phyloP scores from a whole-genome alignment of 2,888 invertebrate species.

The Agrilus cyanescens region DNA sequence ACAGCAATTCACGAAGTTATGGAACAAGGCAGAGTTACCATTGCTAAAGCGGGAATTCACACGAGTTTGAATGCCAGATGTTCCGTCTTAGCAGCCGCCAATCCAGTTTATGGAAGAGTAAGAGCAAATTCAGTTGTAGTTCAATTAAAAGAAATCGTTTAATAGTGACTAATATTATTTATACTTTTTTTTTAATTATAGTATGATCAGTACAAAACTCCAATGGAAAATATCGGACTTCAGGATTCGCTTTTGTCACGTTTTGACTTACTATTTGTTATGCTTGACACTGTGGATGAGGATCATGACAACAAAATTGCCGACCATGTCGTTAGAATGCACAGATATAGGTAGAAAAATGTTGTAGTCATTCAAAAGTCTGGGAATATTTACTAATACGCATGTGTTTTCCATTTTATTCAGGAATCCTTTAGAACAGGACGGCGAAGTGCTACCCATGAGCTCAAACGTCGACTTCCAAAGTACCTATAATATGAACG shows the following conservation, averaged over 20 bases:
- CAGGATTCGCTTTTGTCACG: conserved; percentile 95
- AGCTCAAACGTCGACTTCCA: conserved; percentile 74
- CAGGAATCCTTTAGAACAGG: conserved; percentile 83
- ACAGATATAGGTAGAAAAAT: conserved; percentile 63
- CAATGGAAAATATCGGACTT: conserved; percentile 99
- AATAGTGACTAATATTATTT: neutral
- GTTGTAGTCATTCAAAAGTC: neutral
- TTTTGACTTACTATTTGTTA: conserved; percentile 95
- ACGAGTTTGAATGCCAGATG: conserved; percentile 95
- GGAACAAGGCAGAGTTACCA: conserved; percentile 97
- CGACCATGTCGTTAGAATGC: conserved; percentile 96
- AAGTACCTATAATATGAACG: conserved; percentile 71
- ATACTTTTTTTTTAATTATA: conserved; percentile 32
- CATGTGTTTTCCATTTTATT: conserved; percentile 10
- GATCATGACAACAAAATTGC: conserved; percentile 86
- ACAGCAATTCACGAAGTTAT: conserved; percentile 99
- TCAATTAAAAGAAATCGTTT: neutral
- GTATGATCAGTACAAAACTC: conserved; percentile 98
- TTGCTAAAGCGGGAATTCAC: conserved; percentile 98
- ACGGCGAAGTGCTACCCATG: conserved; percentile 85
- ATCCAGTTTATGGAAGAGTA: conserved; percentile 94
- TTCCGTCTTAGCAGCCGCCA: conserved; percentile 97
- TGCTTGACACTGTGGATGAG: conserved; percentile 86
- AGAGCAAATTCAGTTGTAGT: conserved; percentile 17
- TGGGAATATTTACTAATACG: neutral